A percentile compares a stretch with the other conserved stretches of the same genome.
Evolutionary conservation across 2,797 vertebrate genomes (phyloP).

Genomic region (Arrhamphus sclerolepis): DNA sequence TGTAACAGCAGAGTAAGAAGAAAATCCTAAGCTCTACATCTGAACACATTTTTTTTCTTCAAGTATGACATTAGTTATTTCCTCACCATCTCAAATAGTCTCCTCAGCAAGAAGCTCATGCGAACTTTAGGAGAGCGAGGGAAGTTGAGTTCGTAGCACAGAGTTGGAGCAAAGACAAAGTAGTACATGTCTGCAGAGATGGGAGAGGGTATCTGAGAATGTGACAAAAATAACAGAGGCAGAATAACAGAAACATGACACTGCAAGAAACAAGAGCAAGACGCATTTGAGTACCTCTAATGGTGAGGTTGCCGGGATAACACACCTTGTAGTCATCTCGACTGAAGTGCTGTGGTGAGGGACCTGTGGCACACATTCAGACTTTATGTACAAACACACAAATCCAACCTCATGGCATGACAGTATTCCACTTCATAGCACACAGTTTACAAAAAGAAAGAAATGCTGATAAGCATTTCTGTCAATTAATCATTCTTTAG

Average conservation of each 20-base stretch:
- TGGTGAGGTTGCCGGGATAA: slow-evolving; percentile 89
- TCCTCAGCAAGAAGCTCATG: slow-evolving; percentile 87
- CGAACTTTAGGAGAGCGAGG: slow-evolving; percentile 87
- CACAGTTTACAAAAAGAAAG: too few species aligned
- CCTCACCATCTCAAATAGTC: slow-evolving; percentile 91
- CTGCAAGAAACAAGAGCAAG: not conserved
- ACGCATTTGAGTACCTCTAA: slow-evolving; percentile 70
- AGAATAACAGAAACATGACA: not conserved
- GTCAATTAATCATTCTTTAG: too few species aligned
- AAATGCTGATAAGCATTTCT: too few species aligned
- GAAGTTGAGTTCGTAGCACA: slow-evolving; percentile 94
- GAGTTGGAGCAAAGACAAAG: slow-evolving; percentile 88
- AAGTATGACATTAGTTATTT: slow-evolving; percentile 13
- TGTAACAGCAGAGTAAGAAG: not conserved
- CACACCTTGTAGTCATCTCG: slow-evolving; percentile 67
- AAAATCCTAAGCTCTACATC: too few species aligned
- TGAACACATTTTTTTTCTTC: too few species aligned
- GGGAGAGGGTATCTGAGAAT: slow-evolving; percentile 10
- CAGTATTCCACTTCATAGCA: too few species aligned
- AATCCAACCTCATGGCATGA: not conserved
- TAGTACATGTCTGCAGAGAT: slow-evolving; percentile 86
- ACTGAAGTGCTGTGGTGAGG: slow-evolving; percentile 60
- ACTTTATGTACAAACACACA: not conserved
- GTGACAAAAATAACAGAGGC: slow-evolving; percentile 1
- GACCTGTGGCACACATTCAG: slow-evolving; percentile 63